A percentile compares a stretch with the other conserved stretches of the same genome.
Evolutionary conservation across 2,113 vertebrate genomes (phyloP).

Genomic region (Rhabdornis inornatus): DNA sequence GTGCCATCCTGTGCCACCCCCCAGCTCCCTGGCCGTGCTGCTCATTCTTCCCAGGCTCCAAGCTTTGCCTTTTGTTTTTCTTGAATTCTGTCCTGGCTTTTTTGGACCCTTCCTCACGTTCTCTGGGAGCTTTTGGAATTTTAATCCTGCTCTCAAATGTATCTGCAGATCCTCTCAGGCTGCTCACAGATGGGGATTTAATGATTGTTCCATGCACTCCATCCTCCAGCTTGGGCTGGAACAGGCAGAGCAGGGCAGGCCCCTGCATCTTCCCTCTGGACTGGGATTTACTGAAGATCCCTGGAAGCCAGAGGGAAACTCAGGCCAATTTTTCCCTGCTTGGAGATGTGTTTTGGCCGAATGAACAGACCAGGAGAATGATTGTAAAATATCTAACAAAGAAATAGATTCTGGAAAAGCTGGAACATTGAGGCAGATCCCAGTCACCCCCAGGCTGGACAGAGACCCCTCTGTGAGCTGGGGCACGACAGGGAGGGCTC

Average conservation of each 20-base stretch:
- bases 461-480: not conserved
- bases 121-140: slow-evolving; percentile 22
- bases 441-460: not conserved
- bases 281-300: not conserved
- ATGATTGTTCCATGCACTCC: not conserved
- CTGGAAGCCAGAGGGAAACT: not conserved
- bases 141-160: not conserved
- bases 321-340: not conserved
- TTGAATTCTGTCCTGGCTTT: not conserved
- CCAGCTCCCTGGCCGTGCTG: not conserved
- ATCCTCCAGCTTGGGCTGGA: not conserved
- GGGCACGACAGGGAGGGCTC: not conserved
- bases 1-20: not conserved
- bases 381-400: not conserved
- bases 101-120: not conserved
- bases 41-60: not conserved
- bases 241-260: not conserved
- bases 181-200: slow-evolving; percentile 2
- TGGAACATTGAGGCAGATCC: not conserved
- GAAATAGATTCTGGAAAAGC: not conserved
- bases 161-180: slow-evolving; percentile 24
- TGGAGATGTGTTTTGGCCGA: not conserved
- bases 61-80: not conserved
- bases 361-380: not conserved
- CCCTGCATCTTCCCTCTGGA: not conserved